These are phyloP conservation scores for Coptodon rendalli DNA, from an alignment of 2,113 vertebrate genomes.

Conservation along the genomic window DNA sequence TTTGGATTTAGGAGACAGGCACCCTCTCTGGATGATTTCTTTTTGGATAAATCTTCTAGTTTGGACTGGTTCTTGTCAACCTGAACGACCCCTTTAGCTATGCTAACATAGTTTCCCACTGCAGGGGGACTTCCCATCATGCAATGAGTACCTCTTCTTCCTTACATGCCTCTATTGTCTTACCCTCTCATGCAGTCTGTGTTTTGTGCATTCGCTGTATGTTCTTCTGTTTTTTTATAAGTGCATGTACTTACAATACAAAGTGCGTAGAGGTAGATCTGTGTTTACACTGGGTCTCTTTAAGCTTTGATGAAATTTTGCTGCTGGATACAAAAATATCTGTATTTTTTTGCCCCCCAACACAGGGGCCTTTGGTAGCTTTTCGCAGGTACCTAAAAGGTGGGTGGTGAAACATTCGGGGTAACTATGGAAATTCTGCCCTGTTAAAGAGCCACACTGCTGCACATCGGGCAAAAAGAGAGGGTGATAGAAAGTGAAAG, in stretches of 20 bases:
- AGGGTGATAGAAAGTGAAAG: neutral
- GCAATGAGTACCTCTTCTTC: neutral
- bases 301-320: neutral
- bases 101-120: neutral
- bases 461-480: fast-evolving
- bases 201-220: neutral
- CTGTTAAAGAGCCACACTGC: neutral
- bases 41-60: neutral
- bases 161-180: neutral
- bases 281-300: neutral
- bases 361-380: neutral
- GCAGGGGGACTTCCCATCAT: neutral
- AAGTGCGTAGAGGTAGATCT: neutral
- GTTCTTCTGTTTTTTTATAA: neutral
- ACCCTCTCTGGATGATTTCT: neutral
- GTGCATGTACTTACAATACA: neutral
- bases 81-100: neutral
- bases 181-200: neutral
- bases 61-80: neutral
- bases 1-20: neutral
- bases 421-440: neutral
- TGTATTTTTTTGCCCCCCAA: fast-evolving
- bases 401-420: neutral
- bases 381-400: neutral
- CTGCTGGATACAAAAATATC: neutral